These are phyloP conservation scores for Anguilla megastoma DNA, from an alignment of 2,797 vertebrate genomes.

Conservation along the genomic window DNA sequence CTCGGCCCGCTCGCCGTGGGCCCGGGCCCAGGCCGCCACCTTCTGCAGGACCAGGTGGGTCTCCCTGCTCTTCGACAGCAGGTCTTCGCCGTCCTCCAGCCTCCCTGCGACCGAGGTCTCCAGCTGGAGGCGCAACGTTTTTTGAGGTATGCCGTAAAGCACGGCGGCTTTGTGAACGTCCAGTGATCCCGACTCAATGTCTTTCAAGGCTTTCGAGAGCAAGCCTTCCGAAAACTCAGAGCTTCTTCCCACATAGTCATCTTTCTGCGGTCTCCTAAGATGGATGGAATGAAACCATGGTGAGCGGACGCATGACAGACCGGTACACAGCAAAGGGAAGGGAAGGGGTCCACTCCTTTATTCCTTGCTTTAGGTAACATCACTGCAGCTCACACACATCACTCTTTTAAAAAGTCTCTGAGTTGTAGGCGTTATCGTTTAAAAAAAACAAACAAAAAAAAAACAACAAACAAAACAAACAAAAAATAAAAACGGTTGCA, in stretches of 20 bases:
- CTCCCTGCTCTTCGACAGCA: slow-evolving; percentile 83
- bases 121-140: slow-evolving; percentile 91
- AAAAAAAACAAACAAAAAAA: background rate
- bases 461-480: slow-evolving; percentile 51
- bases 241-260: slow-evolving; percentile 98
- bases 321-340: slow-evolving; percentile 89
- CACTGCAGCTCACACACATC: slow-evolving; percentile 85
- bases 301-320: slow-evolving; percentile 94
- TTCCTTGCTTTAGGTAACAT: slow-evolving; percentile 99
- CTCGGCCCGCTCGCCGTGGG: slow-evolving; percentile 87
- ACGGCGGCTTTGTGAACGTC: slow-evolving; percentile 96
- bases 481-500: slow-evolving; percentile 68
- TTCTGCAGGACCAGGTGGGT: slow-evolving; percentile 91
- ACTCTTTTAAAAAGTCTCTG: slow-evolving; percentile 78
- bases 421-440: slow-evolving; percentile 76
- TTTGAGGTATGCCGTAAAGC: slow-evolving; percentile 99
- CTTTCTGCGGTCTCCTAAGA: slow-evolving; percentile 98
- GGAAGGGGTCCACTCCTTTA: slow-evolving; percentile 99
- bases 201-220: slow-evolving; percentile 99
- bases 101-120: slow-evolving; percentile 87
- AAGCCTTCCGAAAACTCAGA: slow-evolving; percentile 98
- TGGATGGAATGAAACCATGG: slow-evolving; percentile 92
- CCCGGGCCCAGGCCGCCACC: slow-evolving; percentile 90
- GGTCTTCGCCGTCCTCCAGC: slow-evolving; percentile 81
- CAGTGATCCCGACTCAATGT: slow-evolving; percentile 97